Evolutionary conservation across 2,113 vertebrate genomes (phyloP).

Genomic region (Dicaeum eximium): DNA sequence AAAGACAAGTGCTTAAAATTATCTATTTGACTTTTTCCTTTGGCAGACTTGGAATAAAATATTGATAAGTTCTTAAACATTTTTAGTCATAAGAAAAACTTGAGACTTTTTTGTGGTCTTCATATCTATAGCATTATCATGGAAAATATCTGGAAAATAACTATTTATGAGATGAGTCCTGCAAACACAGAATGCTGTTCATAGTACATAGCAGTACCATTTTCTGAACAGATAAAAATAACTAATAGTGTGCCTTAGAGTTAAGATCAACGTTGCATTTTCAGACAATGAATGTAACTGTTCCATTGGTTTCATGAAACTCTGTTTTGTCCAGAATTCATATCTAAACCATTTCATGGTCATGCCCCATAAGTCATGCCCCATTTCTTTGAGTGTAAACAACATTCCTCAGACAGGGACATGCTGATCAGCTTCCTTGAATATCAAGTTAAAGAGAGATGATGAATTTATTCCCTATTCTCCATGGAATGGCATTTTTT

Average conservation of each 20-base stretch:
- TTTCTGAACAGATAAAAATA: neutral
- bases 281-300: neutral
- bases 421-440: neutral
- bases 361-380: neutral
- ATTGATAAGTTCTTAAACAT: neutral
- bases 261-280: neutral
- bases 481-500: neutral
- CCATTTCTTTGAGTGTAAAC: constrained; percentile 8
- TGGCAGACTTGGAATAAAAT: neutral
- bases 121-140: neutral
- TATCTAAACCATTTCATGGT: neutral
- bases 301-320: neutral
- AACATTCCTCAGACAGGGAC: neutral
- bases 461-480: neutral
- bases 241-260: neutral
- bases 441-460: neutral
- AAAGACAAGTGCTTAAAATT: neutral
- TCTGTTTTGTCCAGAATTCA: neutral
- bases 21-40: neutral
- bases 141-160: neutral
- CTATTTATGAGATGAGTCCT: neutral
- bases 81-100: neutral
- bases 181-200: neutral
- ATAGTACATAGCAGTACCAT: neutral
- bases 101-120: neutral